A percentile compares a stretch with the other conserved stretches of the same genome.
Conservation (phyloP, 2,888 invertebrate genomes). For the Itoplectis maculator region DNA sequence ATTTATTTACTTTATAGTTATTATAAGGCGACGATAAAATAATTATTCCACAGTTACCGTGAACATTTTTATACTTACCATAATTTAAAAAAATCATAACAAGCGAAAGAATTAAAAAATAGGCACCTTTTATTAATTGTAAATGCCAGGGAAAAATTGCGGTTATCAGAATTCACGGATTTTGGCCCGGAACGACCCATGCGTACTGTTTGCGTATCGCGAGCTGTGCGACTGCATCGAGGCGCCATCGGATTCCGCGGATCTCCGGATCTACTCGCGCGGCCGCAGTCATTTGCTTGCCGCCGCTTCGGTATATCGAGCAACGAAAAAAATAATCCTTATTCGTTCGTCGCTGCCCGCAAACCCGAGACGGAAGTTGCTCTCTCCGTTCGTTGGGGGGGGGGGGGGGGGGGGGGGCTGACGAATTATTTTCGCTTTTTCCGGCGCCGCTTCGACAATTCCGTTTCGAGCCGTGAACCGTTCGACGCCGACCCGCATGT, state of each 20-base stretch:
- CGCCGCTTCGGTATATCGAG: slow-evolving; percentile 8
- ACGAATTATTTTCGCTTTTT: slow-evolving; percentile 37
- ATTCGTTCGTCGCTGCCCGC: slow-evolving; percentile 9
- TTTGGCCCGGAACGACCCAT: neutral
- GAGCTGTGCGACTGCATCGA: neutral
- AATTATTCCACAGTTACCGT: neutral
- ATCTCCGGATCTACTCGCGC: neutral
- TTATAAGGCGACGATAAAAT: too few species aligned
- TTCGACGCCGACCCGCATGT: slow-evolving; percentile 16
- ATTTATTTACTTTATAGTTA: too few species aligned
- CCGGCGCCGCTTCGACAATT: slow-evolving; percentile 8
- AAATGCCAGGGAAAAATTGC: too few species aligned
- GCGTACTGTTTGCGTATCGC: neutral
- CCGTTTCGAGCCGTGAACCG: too few species aligned
- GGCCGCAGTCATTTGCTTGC: slow-evolving; percentile 10
- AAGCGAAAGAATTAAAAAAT: too few species aligned
- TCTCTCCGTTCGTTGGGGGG: slow-evolving; percentile 43
- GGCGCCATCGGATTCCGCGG: neutral
- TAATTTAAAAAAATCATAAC: neutral
- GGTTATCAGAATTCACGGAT: too few species aligned
- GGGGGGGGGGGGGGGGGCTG: too few species aligned
- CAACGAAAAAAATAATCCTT: slow-evolving; percentile 10
- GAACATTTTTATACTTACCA: neutral
- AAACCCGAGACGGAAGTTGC: slow-evolving; percentile 49
- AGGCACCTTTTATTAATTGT: too few species aligned